These are phyloP conservation scores for Rhadinocentrus ornatus DNA, from an alignment of 2,797 vertebrate species.

Conservation along the genomic window DNA sequence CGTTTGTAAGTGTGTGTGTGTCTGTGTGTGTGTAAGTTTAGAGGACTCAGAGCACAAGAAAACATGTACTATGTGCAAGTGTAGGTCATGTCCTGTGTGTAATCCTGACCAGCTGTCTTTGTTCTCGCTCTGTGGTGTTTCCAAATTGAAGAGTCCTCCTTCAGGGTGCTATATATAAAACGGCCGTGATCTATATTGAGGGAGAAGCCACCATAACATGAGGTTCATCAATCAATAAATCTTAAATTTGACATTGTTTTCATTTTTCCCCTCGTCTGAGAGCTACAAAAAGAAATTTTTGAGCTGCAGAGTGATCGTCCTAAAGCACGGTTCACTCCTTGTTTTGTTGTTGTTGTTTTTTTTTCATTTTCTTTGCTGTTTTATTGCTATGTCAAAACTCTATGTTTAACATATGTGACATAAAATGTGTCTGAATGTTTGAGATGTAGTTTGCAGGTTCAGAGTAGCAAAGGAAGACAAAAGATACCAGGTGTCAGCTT, in stretches of 20 bases:
- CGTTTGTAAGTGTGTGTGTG: constrained; percentile 28
- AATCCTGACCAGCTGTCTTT: constrained; percentile 68
- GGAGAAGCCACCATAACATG: constrained; percentile 48
- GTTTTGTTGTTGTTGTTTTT: not conserved
- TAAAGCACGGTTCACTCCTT: not conserved
- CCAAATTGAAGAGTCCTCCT: constrained; percentile 71
- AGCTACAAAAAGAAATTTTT: not conserved
- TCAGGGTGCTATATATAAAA: constrained; percentile 50
- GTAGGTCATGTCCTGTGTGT: constrained; percentile 57
- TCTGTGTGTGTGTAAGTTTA: constrained; percentile 23
- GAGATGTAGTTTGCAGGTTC: constrained; percentile 11
- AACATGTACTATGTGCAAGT: constrained; percentile 56
- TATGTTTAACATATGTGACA: too few relatives aligned
- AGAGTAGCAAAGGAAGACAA: constrained; percentile 19
- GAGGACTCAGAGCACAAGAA: constrained; percentile 43
- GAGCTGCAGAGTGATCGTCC: not conserved
- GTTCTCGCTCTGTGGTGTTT: constrained; percentile 66
- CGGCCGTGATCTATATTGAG: constrained; percentile 35
- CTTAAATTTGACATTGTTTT: not conserved
- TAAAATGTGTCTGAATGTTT: not conserved
- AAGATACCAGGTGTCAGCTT: constrained; percentile 32
- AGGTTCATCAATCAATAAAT: constrained; percentile 27
- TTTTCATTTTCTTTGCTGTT: not conserved
- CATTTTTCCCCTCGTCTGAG: not conserved
- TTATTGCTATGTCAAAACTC: not conserved